Evolutionary conservation across 2,113 vertebrate genomes (phyloP).

Genomic region (Pelmatolapia mariae): DNA sequence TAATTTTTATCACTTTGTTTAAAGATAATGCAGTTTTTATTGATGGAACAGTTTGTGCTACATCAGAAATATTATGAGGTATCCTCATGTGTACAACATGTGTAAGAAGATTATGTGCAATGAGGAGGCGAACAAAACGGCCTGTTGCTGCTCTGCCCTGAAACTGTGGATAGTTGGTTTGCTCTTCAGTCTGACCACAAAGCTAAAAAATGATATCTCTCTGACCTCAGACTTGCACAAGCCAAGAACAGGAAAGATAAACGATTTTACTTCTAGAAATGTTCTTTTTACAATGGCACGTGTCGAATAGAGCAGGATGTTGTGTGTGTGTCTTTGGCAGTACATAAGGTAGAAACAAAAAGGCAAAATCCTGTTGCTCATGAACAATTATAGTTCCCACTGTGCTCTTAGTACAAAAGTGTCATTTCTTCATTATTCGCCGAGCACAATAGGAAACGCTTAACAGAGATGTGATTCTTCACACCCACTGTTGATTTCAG

Average conservation of each 20-base stretch:
- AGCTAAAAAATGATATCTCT: background rate
- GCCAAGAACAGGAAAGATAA: background rate
- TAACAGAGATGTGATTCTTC: conserved; percentile 34
- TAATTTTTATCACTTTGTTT: fast-evolving
- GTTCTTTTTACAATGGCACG: background rate
- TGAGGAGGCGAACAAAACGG: background rate
- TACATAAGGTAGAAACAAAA: background rate
- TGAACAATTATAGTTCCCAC: background rate
- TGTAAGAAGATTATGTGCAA: background rate
- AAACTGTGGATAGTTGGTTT: background rate
- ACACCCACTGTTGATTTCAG: conserved; percentile 69
- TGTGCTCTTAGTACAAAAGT: background rate
- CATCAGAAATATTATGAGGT: background rate
- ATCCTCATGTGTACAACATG: background rate
- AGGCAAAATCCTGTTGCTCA: background rate
- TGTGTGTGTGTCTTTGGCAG: background rate
- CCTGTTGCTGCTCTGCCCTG: background rate
- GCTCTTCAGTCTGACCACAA: background rate
- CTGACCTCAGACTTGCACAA: background rate
- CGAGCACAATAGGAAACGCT: background rate
- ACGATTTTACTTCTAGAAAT: background rate
- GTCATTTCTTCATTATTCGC: background rate
- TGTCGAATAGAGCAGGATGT: background rate
- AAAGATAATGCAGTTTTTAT: background rate
- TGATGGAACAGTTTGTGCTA: background rate